Conservation (phyloP, 2,888 invertebrate genomes). For the Physocephala rufipes region DNA sequence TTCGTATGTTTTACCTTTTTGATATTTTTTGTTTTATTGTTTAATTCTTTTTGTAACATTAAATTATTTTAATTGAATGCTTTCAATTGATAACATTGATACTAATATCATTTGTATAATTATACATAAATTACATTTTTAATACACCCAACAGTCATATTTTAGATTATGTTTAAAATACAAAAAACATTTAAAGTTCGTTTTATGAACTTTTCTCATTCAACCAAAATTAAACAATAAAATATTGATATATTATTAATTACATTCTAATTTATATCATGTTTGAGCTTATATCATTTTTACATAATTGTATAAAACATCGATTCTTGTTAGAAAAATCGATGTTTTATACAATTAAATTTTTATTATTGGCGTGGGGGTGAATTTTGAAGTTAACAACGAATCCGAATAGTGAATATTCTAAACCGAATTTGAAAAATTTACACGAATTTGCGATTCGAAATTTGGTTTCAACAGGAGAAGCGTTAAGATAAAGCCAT, state of each 20-base stretch:
- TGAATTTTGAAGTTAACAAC: no score
- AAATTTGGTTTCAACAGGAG: no score
- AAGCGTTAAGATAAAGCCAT: no score
- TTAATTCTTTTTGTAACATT: neutral
- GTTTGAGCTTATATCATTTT: neutral
- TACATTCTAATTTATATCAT: neutral
- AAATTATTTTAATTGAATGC: neutral
- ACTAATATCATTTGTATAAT: neutral
- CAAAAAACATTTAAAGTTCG: slow-evolving; percentile 36
- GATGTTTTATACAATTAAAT: no score
- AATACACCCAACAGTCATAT: neutral
- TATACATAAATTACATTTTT: slow-evolving; percentile 15
- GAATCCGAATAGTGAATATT: no score
- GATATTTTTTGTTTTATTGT: neutral
- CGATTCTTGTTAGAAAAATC: neutral
- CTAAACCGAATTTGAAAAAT: no score
- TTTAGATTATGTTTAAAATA: no score
- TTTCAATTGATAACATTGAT: no score
- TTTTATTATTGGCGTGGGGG: no score
- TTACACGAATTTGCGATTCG: no score
- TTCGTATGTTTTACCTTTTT: neutral
- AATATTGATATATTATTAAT: neutral
- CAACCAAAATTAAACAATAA: neutral
- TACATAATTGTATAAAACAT: neutral
- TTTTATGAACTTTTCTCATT: neutral